Conservation (phyloP, 2,888 invertebrate genomes). For the Hydraecia micacea region DNA sequence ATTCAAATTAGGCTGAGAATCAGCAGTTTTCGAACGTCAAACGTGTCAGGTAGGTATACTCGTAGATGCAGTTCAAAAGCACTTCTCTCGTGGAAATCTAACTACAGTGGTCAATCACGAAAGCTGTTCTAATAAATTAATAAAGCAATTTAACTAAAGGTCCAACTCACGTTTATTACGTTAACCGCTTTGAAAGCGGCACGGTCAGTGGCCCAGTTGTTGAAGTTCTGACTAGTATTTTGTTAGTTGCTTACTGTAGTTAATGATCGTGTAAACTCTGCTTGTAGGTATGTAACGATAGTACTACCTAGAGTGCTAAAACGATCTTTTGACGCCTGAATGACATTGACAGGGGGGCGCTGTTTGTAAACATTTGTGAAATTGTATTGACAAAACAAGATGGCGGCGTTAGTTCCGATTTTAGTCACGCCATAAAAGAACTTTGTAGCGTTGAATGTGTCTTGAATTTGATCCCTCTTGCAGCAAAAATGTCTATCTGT, state of each 20-base stretch:
- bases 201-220: constrained; percentile 60
- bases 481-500: too few species aligned
- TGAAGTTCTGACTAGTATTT: constrained; percentile 56
- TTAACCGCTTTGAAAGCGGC: constrained; percentile 57
- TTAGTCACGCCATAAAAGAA: background rate
- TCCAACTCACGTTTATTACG: constrained; percentile 65
- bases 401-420: background rate
- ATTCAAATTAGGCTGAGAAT: too few species aligned
- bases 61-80: constrained; percentile 16
- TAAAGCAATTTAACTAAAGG: constrained; percentile 64
- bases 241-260: constrained; percentile 55
- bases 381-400: background rate
- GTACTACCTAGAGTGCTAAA: too few species aligned
- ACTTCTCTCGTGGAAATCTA: constrained; percentile 30
- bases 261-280: constrained; percentile 49
- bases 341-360: background rate
- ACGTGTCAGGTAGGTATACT: too few species aligned
- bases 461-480: background rate
- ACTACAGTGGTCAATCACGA: constrained; percentile 42
- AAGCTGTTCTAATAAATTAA: constrained; percentile 59
- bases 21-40: too few species aligned
- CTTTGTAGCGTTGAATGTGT: background rate
- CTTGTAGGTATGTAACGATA: background rate
- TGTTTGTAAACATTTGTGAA: background rate
- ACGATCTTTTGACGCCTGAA: background rate